A percentile compares a stretch with the other conserved stretches of the same genome.
Conservation (phyloP, 2,888 invertebrate species). For the Thereva unica region DNA sequence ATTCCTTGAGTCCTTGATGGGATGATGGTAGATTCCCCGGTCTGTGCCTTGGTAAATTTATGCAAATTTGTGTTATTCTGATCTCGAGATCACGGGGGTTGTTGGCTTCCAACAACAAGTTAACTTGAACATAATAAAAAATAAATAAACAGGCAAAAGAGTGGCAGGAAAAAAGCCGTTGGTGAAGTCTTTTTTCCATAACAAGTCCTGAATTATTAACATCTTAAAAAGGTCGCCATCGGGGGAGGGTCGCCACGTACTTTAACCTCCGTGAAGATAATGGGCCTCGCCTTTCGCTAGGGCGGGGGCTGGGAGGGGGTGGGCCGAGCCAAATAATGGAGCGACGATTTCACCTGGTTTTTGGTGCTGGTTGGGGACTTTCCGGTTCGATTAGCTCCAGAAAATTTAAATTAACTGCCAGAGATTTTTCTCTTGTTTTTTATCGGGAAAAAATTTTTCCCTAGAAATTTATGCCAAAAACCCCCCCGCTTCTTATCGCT, state of each 20-base stretch:
- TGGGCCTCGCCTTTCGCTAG: constrained; percentile 28
- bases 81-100: constrained; percentile 32
- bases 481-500: too few relatives aligned
- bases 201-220: constrained; percentile 40
- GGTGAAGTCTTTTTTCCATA: constrained; percentile 36
- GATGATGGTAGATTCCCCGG: background rate
- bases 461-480: too few relatives aligned
- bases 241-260: constrained; percentile 33
- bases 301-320: background rate
- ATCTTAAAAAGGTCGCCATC: constrained; percentile 36
- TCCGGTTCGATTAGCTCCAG: too few relatives aligned
- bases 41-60: constrained; percentile 35
- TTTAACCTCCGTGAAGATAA: constrained; percentile 20
- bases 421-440: too few relatives aligned
- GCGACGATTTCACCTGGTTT: constrained; percentile 21
- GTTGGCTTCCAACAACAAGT: constrained; percentile 10
- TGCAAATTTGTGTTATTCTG: constrained; percentile 43
- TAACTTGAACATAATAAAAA: constrained; percentile 39
- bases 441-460: too few relatives aligned
- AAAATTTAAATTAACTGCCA: too few relatives aligned
- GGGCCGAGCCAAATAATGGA: too few relatives aligned
- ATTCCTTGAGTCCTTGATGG: background rate
- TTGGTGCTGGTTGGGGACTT: too few relatives aligned
- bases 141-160: constrained; percentile 34
- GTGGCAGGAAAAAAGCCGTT: constrained; percentile 32